Evolutionary conservation across 2,888 invertebrate species (phyloP).

Genomic region (Harpalus rubripes): DNA sequence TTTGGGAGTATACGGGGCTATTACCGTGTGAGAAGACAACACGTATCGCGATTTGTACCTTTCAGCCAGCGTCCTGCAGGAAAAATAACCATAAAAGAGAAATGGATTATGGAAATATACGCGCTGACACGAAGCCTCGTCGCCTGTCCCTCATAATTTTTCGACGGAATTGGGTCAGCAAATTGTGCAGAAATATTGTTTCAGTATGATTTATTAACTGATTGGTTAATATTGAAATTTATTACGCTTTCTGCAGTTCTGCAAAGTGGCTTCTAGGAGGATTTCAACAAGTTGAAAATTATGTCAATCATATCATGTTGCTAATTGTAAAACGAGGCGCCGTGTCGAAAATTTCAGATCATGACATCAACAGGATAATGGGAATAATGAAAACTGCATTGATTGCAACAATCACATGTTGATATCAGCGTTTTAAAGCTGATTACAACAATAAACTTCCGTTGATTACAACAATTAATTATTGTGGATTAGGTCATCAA

Average conservation of each 20-base stretch:
- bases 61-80: constrained; percentile 46
- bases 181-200: constrained; percentile 31
- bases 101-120: constrained; percentile 58
- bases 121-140: constrained; percentile 37
- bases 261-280: not conserved
- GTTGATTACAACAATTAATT: constrained; percentile 7
- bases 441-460: constrained; percentile 6
- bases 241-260: not conserved
- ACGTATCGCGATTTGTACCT: constrained; percentile 53
- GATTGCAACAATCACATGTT: constrained; percentile 1
- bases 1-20: constrained; percentile 33
- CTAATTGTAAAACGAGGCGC: not conserved
- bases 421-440: not conserved
- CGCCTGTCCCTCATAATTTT: constrained; percentile 7
- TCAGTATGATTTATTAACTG: not conserved
- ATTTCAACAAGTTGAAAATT: not conserved
- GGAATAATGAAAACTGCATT: not conserved
- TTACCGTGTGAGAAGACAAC: constrained; percentile 31
- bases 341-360: not conserved
- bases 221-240: constrained; percentile 27
- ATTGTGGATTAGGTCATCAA: constrained; percentile 2
- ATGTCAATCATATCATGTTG: not conserved
- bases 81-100: constrained; percentile 57
- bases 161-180: constrained; percentile 15
- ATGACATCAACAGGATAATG: not conserved